A percentile compares a stretch with the other conserved stretches of the same genome.
Conservation (phyloP, 2,888 invertebrate species). For the Tortrix viridana region DNA sequence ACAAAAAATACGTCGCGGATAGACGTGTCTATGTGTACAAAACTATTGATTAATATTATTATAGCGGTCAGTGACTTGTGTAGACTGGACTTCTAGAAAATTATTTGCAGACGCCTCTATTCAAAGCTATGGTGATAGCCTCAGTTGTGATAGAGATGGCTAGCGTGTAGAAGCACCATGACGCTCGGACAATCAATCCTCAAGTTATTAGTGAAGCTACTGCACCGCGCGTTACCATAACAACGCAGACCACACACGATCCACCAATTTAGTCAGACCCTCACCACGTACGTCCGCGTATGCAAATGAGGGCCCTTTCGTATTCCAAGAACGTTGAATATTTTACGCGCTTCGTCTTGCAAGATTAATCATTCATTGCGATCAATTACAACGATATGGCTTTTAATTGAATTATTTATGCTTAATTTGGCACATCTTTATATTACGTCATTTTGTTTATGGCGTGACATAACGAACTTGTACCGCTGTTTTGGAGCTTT, state of each 20-base stretch:
- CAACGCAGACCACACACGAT: slow-evolving; percentile 80
- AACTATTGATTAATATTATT: too few species aligned
- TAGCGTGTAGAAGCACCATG: background rate
- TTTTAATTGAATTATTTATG: slow-evolving; percentile 34
- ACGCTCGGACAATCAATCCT: slow-evolving; percentile 19
- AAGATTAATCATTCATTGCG: slow-evolving; percentile 60
- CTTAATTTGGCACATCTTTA: slow-evolving; percentile 30
- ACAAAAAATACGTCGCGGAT: too few species aligned
- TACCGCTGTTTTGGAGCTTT: slow-evolving; percentile 22
- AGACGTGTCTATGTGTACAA: too few species aligned
- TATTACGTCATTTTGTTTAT: slow-evolving; percentile 30
- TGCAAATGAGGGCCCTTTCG: slow-evolving; percentile 68
- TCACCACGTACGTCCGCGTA: slow-evolving; percentile 47
- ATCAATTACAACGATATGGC: slow-evolving; percentile 41
- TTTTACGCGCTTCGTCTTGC: slow-evolving; percentile 61
- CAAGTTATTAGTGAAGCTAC: slow-evolving; percentile 48
- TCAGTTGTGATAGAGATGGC: background rate
- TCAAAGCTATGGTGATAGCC: too few species aligned
- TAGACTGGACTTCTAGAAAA: too few species aligned
- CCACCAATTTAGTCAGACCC: slow-evolving; percentile 55
- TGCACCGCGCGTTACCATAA: slow-evolving; percentile 61
- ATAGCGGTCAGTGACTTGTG: too few species aligned
- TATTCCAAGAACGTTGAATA: slow-evolving; percentile 58
- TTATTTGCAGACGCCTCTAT: too few species aligned
- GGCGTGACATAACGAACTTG: slow-evolving; percentile 20